A percentile compares a stretch with the other conserved stretches of the same genome.
These are phyloP conservation scores for Adrianichthys oophorus DNA, from an alignment of 2,797 vertebrate genomes.

Conservation along the genomic window DNA sequence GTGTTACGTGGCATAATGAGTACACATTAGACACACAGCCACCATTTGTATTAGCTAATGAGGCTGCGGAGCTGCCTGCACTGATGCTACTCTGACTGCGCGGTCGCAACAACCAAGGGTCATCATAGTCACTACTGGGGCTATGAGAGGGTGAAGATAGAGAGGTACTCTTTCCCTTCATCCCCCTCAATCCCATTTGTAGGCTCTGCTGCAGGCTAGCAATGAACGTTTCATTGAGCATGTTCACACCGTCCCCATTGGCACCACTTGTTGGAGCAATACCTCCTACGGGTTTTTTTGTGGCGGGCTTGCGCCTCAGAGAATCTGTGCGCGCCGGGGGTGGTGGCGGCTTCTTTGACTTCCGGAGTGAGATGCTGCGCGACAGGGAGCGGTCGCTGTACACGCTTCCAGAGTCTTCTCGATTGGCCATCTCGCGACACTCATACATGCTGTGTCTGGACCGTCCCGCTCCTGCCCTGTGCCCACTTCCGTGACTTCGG, in stretches of 20 bases:
- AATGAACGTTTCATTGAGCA: slow-evolving; percentile 89
- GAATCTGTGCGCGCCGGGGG: slow-evolving; percentile 95
- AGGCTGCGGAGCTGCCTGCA: slow-evolving; percentile 85
- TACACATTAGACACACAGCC: slow-evolving; percentile 80
- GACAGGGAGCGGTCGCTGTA: slow-evolving; percentile 85
- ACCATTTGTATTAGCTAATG: slow-evolving; percentile 66
- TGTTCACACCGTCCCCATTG: slow-evolving; percentile 62
- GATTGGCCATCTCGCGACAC: slow-evolving; percentile 74
- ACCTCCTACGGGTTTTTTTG: slow-evolving; percentile 73
- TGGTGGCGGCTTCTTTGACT: slow-evolving; percentile 90
- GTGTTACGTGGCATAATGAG: slow-evolving; percentile 88
- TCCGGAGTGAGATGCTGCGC: slow-evolving; percentile 93
- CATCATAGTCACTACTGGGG: slow-evolving; percentile 94
- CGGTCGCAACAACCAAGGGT: slow-evolving; percentile 90
- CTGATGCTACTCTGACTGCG: slow-evolving; percentile 93
- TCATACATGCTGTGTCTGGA: slow-evolving; percentile 88
- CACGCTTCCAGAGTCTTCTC: slow-evolving; percentile 72
- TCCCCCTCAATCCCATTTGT: slow-evolving; percentile 81
- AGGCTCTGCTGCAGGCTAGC: slow-evolving; percentile 93
- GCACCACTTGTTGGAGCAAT: slow-evolving; percentile 34
- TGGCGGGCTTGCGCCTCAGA: slow-evolving; percentile 83
- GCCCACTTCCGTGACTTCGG: slow-evolving; percentile 71
- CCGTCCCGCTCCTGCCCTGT: slow-evolving; percentile 69
- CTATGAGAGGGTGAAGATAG: slow-evolving; percentile 89
- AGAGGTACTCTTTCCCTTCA: slow-evolving; percentile 78